Evolutionary conservation across 2,797 vertebrate species (phyloP), one percentile per base, ranked within the genome.

Genomic region (Oryzias sinensis): DNA sequence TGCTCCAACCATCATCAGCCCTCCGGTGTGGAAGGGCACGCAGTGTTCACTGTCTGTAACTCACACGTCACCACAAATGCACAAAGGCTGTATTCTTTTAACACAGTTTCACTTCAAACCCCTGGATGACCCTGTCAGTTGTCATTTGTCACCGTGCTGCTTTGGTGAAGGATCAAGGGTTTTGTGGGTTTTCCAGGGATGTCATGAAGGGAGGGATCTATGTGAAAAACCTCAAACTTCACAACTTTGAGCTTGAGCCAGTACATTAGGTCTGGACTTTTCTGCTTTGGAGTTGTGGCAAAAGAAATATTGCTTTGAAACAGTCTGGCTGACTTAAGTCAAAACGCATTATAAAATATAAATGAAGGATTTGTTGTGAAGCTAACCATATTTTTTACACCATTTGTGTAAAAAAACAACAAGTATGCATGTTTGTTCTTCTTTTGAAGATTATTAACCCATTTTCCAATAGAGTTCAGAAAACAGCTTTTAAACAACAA

Each of bases 1-100:
- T 20, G 64, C 63, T 77, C 74, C 79, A 72, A 69, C 73, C 75
- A 66, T 53, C 69, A 65, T 70, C 53, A 0, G 63, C 73, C 73
- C 68, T 61, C 77, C 49, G 17, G 79, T 66, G 73, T 83, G 77
- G 74, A 74, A 80, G 81, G 63, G 72, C 72, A 79, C 74, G 70
- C 53, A 22, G 72, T 47, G 69, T 55, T 73, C 24, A 25, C 76
- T 53, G 62, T 51, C 65, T 73, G 49, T 25, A 44, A 3, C 45
- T 6, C 41, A 5, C 43, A 14, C 62, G 60, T 56, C 49, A 44
- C 53, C 59, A 56, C 47, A 59, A 16, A 62, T 14, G 17, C 14
- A 51, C 53, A 66, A 60, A 20, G 24, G 33, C 53, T 48, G 64
- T 79, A 67, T 76, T 78, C 76, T 73, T 60, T 62, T 65, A 67